A percentile compares a stretch with the other conserved stretches of the same genome.
Conservation (phyloP, 1,140 invertebrate genomes). For the Himalopsyche phryganea region DNA sequence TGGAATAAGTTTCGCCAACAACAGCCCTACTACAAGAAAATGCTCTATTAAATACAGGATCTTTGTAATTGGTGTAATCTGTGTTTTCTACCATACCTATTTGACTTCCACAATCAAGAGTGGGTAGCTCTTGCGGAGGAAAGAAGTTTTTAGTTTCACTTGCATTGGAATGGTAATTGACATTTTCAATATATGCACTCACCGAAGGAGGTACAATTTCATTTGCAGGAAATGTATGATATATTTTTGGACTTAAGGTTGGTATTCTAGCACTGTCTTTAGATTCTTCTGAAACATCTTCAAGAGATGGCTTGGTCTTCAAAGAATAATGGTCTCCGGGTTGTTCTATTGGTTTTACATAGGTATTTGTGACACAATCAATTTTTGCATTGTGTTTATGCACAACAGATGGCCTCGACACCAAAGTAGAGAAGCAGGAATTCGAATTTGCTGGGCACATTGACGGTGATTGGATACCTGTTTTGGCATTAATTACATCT, state of each 20-base stretch:
- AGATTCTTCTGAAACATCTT: not conserved
- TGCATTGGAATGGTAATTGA: not conserved
- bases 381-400: not conserved
- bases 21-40: too few species aligned
- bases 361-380: not conserved
- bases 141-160: too few species aligned
- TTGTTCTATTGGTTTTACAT: not conserved
- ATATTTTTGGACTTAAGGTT: constrained; percentile 22
- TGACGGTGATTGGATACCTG: not conserved
- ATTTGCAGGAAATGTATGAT: constrained; percentile 30
- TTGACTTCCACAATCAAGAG: too few species aligned
- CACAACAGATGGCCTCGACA: not conserved
- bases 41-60: too few species aligned
- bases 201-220: constrained; percentile 3
- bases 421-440: too few species aligned
- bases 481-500: not conserved
- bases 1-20: too few species aligned
- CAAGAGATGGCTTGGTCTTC: too few species aligned
- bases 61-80: too few species aligned
- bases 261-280: constrained; percentile 3
- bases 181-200: not conserved
- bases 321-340: not conserved
- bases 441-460: too few species aligned
- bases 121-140: too few species aligned
- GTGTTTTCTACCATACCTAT: too few species aligned